phyloP scores from a whole-genome alignment of 2,113 vertebrate species.

The Helogale parvula region DNA sequence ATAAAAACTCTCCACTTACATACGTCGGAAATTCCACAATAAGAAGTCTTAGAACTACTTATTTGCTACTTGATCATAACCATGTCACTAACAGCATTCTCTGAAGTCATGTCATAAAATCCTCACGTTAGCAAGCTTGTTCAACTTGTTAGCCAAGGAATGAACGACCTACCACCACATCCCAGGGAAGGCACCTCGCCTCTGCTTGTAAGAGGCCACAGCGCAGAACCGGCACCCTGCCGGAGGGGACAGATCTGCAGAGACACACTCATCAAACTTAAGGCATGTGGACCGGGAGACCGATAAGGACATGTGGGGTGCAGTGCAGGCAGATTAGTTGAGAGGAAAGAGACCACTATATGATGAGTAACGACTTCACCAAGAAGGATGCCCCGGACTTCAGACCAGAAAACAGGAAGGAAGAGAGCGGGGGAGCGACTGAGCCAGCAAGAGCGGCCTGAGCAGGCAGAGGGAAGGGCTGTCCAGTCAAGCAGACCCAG shows the following conservation, averaged over 20 bases:
- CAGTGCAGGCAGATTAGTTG: background rate
- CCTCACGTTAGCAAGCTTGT: background rate
- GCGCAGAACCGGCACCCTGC: too few species aligned
- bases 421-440: background rate
- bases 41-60: background rate
- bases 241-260: background rate
- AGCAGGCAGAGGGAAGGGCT: rapidly evolving
- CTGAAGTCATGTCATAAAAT: background rate
- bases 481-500: background rate
- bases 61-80: background rate
- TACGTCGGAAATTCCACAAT: background rate
- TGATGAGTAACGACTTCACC: background rate
- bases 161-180: background rate
- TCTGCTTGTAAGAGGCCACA: background rate
- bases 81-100: background rate
- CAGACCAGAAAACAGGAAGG: background rate
- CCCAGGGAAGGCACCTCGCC: background rate
- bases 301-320: too few species aligned
- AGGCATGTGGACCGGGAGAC: background rate
- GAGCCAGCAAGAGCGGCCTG: background rate
- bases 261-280: background rate
- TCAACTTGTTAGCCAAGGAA: background rate
- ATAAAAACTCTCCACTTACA: background rate
- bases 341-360: background rate
- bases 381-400: background rate